These are phyloP conservation scores for Drosophila neotestacea DNA, from an alignment of 2,888 invertebrate genomes.

Conservation along the genomic window DNA sequence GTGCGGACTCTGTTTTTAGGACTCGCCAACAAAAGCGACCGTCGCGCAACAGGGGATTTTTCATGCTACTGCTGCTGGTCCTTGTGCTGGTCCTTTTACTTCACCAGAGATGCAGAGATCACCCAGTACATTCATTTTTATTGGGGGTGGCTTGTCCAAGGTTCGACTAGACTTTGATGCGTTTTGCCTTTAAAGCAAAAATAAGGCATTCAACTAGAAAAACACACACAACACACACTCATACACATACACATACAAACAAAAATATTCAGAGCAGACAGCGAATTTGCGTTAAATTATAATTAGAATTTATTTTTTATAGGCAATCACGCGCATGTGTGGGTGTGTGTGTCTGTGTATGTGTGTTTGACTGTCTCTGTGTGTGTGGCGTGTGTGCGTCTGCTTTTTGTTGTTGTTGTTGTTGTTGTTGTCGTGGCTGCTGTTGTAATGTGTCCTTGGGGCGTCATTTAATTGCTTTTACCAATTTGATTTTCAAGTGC, in stretches of 20 bases:
- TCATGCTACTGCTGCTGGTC: constrained; percentile 1
- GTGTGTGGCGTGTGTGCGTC: constrained; percentile 31
- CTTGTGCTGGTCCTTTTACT: not conserved
- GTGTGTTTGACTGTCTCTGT: constrained; percentile 34
- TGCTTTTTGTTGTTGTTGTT: constrained; percentile 54
- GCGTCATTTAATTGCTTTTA: constrained; percentile 85
- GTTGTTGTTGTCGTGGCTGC: constrained; percentile 60
- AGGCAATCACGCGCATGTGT: constrained; percentile 71
- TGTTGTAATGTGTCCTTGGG: constrained; percentile 85
- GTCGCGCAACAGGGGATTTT: constrained; percentile 69
- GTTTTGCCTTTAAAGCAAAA: constrained; percentile 65
- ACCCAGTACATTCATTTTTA: constrained; percentile 8
- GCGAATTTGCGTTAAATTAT: constrained; percentile 80
- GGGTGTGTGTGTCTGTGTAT: constrained; percentile 34
- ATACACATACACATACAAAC: constrained; percentile 4
- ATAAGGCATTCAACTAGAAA: constrained; percentile 63
- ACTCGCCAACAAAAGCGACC: constrained; percentile 64
- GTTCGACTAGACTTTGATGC: constrained; percentile 45
- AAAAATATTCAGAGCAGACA: constrained; percentile 43
- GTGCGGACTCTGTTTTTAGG: constrained; percentile 79
- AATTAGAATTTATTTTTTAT: constrained; percentile 83
- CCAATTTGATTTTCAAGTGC: constrained; percentile 84
- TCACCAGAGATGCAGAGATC: constrained; percentile 38
- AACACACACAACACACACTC: constrained; percentile 26
- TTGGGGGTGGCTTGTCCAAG: constrained; percentile 63